Base-by-base conservation (phyloP, 2,888 invertebrate genomes). In the Drosophila glabriapex region DNA sequence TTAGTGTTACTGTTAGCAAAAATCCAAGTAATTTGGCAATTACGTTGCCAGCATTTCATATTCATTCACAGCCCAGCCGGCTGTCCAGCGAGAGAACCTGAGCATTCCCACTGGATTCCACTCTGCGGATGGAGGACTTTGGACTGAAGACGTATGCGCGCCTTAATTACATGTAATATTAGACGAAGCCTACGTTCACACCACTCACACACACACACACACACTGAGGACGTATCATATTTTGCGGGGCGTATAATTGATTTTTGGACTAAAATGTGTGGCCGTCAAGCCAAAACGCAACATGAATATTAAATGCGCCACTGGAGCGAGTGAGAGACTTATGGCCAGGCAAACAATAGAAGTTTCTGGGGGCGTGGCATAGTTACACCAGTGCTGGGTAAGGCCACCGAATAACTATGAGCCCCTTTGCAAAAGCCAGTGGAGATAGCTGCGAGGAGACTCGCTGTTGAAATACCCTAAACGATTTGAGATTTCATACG, bases 111-210 rank as follows among this genome's bases (percentile, higher is more conserved):
- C 25, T 66, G 68, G 78, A 58, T n/a, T 37, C 41, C 39, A 60
- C 46, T 55, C 29, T 52, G 46, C 60, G 37, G 19, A 37, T 16
- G 81, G 61, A 33, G 60, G 35, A 43, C 49, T 46, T 10, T 25
- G 5, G 28, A 46, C n/a, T n/a, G 56, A 14, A 29, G 29, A 41
- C 39, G 49, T 41, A 55, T 49, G 77, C 65, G 53, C 56, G 67
- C 74, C 82, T 91, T 87, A 87, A 87, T 87, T 87, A 89, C 91
- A 86, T 76, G 82, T 85, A 82, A 85, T 87, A 87, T 84, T 78
- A 84, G 82, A 76, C 49, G 28, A 59, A 68, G 63, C 35, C 66
- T 62, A 39, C 60, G 46, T 54, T 28, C 31, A 69, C 28, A 41
- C 55, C 64, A 56, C 55, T 4, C 50, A 58, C 49, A 22, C 14